Evolutionary conservation across 2,888 invertebrate genomes (phyloP), one percentile per base, ranked within the genome.

Genomic region (Microchrysa polita): DNA sequence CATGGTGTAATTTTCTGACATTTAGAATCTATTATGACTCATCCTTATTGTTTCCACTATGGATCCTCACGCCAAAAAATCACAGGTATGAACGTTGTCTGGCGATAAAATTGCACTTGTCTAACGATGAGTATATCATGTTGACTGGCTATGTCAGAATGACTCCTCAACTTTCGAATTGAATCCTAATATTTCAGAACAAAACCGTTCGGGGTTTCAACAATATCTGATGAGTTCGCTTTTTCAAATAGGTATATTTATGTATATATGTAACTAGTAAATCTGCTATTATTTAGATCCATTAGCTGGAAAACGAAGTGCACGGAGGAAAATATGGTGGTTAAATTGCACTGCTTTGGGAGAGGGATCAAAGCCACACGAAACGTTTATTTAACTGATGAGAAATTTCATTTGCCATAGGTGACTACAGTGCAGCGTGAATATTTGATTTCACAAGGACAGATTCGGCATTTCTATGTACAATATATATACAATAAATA

Each of bases 1-100:
- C 65, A 65, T 65, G 65, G 20, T n/a, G 65, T 65, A 65, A 65
- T 65, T 65, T 65, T 65, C 65, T 48, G 65, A 65, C 65, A 65
- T 65, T 12, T 65, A 48, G 42, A 48, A 27, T 65, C 65, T 20
- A 44, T 65, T 16, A 44, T 7, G 44, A 44, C 27, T 44, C 14
- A 48, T 61, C 2, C 9, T 27, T 60, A 10, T 27, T 40, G 61
- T 40, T 23, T 61, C 5, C 18, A 27, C 7, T 23, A 23, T 5
- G 12, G 22, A 20, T 4, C 23, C 59, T 5, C 5, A 18, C 20
- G 57, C 10, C 5, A 2, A 5, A n/a, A n/a, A n/a, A n/a, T n/a
- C n/a, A n/a, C n/a, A 4, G 5, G 20, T 10, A 55, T 55, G 10
- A 5, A 20, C 55, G n/a, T 14, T 16, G 27, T 34, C 4, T 34